phyloP scores from a whole-genome alignment of 2,888 invertebrate genomes.

The Leptopilina drosophilae region DNA sequence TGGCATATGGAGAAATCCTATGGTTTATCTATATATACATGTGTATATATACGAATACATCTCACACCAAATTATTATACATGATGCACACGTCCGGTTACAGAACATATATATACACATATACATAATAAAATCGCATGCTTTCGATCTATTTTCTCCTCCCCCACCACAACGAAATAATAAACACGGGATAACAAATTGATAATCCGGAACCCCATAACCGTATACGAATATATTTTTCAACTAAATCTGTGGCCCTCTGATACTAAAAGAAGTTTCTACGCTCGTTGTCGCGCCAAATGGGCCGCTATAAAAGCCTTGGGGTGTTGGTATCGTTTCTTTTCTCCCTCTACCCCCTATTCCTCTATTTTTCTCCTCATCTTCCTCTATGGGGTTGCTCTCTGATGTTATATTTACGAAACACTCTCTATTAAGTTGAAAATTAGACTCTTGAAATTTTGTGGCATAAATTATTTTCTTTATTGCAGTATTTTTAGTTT shows the following conservation, averaged over 20 bases:
- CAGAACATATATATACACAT: neutral
- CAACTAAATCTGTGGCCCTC: constrained; percentile 71
- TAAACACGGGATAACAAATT: constrained; percentile 75
- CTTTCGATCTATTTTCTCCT: neutral
- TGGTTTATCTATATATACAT: too few relatives aligned
- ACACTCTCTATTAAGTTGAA: neutral
- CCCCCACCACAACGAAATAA: constrained; percentile 61
- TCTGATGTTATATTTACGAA: neutral
- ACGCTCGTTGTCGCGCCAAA: constrained; percentile 77
- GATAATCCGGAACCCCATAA: constrained; percentile 75
- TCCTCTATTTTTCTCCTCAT: constrained; percentile 49
- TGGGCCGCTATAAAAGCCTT: constrained; percentile 76
- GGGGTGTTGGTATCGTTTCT: constrained; percentile 57
- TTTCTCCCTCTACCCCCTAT: constrained; percentile 47
- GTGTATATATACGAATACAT: neutral
- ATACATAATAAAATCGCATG: neutral
- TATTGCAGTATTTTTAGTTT: too few relatives aligned
- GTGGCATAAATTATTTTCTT: too few relatives aligned
- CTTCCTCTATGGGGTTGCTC: constrained; percentile 48
- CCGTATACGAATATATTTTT: constrained; percentile 71
- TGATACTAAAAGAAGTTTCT: constrained; percentile 75
- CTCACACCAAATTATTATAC: constrained; percentile 18
- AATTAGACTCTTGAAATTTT: too few relatives aligned
- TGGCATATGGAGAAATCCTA: constrained; percentile 37
- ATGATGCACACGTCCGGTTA: constrained; percentile 16